Conservation (phyloP, 2,797 vertebrate species). For the Acomys russatus region DNA sequence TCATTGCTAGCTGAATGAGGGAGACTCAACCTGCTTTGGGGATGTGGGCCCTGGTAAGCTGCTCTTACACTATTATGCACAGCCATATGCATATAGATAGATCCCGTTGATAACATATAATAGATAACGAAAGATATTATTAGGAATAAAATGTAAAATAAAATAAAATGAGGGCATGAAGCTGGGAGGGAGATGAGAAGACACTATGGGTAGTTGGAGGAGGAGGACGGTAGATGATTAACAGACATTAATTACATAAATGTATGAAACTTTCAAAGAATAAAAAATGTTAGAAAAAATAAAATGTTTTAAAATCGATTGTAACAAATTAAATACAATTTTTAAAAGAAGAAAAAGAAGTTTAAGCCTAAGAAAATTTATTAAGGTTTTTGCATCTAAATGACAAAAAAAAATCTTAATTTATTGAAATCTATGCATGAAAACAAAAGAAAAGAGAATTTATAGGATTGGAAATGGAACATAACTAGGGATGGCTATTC, state of each 20-base stretch:
- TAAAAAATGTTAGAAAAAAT: background rate
- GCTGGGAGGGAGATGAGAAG: background rate
- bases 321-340: background rate
- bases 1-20: background rate
- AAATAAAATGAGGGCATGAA: background rate
- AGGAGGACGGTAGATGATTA: background rate
- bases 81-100: background rate
- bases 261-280: background rate
- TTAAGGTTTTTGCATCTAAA: constrained; percentile 4
- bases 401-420: background rate
- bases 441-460: background rate
- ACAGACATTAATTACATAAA: background rate
- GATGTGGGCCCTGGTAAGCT: background rate
- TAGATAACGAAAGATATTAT: background rate
- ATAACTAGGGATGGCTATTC: background rate
- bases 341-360: background rate
- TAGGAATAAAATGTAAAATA: background rate
- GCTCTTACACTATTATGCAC: too few species aligned
- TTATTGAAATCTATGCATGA: background rate
- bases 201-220: background rate
- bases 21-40: background rate
- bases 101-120: background rate
- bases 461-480: background rate
- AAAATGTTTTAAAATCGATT: background rate
- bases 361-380: background rate